Conservation (phyloP, 2,113 vertebrate species). For the Okapia johnstoni region DNA sequence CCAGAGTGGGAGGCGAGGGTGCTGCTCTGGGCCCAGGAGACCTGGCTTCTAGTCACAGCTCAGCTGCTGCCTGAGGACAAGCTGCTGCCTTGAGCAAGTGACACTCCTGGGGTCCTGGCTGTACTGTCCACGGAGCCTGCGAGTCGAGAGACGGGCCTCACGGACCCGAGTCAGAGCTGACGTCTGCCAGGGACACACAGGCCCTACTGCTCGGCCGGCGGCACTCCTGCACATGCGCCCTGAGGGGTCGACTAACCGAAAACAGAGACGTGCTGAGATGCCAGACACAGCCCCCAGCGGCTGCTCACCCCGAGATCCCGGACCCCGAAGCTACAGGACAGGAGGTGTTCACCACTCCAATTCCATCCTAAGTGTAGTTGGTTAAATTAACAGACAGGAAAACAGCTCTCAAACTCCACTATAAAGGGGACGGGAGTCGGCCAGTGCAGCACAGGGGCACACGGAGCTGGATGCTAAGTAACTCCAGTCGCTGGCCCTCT, state of each 20-base stretch:
- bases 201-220: neutral
- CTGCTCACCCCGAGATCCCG: neutral
- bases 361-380: neutral
- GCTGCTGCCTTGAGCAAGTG: neutral
- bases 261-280: neutral
- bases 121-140: neutral
- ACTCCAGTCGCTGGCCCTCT: neutral
- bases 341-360: neutral
- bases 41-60: neutral
- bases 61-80: neutral
- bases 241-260: neutral
- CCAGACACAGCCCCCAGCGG: neutral
- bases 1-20: accelerated
- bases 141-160: neutral
- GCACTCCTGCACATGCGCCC: neutral
- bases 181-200: neutral
- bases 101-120: neutral
- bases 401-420: neutral
- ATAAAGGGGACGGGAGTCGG: neutral
- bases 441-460: neutral
- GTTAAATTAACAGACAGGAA: neutral
- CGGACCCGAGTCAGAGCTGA: neutral
- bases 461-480: neutral
- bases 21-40: neutral
- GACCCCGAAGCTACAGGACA: neutral